Base-by-base conservation (phyloP, 2,888 invertebrate genomes). In the Lochmaea crataegi region DNA sequence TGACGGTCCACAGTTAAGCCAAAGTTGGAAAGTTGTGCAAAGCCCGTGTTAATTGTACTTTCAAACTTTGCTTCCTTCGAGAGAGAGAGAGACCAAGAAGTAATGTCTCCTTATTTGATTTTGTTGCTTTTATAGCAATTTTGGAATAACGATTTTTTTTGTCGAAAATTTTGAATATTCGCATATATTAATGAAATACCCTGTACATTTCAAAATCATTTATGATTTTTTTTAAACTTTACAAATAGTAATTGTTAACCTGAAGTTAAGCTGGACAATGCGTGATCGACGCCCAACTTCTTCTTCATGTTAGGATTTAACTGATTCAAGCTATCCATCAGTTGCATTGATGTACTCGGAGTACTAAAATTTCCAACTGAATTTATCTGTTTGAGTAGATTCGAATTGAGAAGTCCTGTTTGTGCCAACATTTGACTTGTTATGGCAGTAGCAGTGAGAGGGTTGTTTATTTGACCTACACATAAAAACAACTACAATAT, bases 381-480 rank as follows among this genome's bases (percentile, higher is more conserved):
- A 53, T 76, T 71, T 53, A 77, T 78, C 58, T 76, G 74, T 57
- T 76, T 77, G 67, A 82, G 48, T 51, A 77, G 63, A 68, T 73
- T 78, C 16, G 78, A 65, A 68, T 73, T 75, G 42, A 80, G 66
- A 53, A 81, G 56, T 11, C 76, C 77, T 14, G 75, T 68, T 48
- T 78, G 79, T 11, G 78, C 63, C 64, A 81, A 71, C 71, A 79
- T 79, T 65, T 78, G 81, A 65, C 74, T 80, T 10, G 78, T 76
- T 48, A 81, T 75, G 4, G 80, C 78, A 48, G 76, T 77, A 5
- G 81, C 78, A 22, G 78, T 76, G 48, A 76, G 57, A 11, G 80
- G 80, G 61, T 79, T 78, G 53, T 64, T 78, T 32, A 82, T 63
- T 63, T 80, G 80, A 11, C 79, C 72, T 69, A 65, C 51, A 64